Conservation (phyloP, 1,140 invertebrate species). For the Lamellibrachia luymesi region DNA sequence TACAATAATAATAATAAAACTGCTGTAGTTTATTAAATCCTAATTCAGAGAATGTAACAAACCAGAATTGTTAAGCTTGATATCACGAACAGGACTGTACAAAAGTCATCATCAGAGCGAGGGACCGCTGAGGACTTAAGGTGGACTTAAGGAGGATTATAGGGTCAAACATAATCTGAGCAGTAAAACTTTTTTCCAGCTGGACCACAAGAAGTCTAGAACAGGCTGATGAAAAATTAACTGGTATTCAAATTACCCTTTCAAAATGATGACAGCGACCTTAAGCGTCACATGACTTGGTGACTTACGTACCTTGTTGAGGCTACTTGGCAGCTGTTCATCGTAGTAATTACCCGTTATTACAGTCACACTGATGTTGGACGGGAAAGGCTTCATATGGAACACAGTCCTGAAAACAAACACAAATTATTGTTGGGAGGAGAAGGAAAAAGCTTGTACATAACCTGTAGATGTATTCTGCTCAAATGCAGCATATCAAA, state of each 20-base stretch:
- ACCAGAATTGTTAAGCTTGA: too few relatives aligned
- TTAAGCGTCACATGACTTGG: background rate
- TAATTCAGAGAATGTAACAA: too few relatives aligned
- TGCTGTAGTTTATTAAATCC: too few relatives aligned
- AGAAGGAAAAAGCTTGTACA: background rate
- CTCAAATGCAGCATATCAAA: background rate
- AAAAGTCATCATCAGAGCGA: too few relatives aligned
- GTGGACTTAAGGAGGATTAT: too few relatives aligned
- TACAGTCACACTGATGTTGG: constrained; percentile 50
- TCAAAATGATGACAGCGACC: background rate
- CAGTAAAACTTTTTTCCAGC: too few relatives aligned
- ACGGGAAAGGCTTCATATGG: constrained; percentile 42
- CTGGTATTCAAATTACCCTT: background rate
- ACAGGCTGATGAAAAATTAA: background rate
- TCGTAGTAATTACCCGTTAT: constrained; percentile 55
- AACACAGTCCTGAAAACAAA: constrained; percentile 43
- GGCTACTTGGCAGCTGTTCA: constrained; percentile 49
- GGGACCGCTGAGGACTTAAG: too few relatives aligned
- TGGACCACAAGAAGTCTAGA: background rate
- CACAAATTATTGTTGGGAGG: background rate
- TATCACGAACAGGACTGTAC: too few relatives aligned
- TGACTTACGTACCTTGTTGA: constrained; percentile 45
- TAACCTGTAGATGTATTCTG: background rate
- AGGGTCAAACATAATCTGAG: too few relatives aligned
- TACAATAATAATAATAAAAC: too few relatives aligned